phyloP scores from a whole-genome alignment of 2,888 invertebrate species.

The Platynereis dumerilii region DNA sequence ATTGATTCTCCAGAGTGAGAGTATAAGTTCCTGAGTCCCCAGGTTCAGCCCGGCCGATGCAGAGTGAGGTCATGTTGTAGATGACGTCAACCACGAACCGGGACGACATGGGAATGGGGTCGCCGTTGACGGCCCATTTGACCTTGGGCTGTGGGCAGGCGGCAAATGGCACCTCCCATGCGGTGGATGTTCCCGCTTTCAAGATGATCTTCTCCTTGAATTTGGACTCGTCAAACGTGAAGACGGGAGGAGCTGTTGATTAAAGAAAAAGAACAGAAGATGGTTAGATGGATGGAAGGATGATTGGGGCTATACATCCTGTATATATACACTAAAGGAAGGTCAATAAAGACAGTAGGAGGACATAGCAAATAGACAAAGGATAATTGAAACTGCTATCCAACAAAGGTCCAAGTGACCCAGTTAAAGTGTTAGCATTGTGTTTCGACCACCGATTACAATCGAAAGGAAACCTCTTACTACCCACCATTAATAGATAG shows the following conservation, averaged over 20 bases:
- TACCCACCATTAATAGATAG: constrained; percentile 32
- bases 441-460: too few species aligned
- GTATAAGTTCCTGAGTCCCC: constrained; percentile 62
- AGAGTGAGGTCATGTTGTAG: constrained; percentile 39
- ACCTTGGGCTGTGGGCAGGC: constrained; percentile 40
- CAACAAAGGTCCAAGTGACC: too few species aligned
- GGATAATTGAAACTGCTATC: too few species aligned
- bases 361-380: neutral
- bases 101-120: constrained; percentile 26
- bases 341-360: neutral
- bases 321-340: constrained; percentile 6
- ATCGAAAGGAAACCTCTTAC: too few species aligned
- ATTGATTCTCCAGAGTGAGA: constrained; percentile 39
- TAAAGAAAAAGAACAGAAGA: neutral
- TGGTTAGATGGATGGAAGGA: too few species aligned
- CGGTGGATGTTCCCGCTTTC: constrained; percentile 57
- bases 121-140: constrained; percentile 38
- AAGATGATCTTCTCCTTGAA: constrained; percentile 35
- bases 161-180: constrained; percentile 43
- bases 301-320: too few species aligned
- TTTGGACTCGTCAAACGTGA: constrained; percentile 29
- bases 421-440: too few species aligned
- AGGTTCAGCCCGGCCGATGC: constrained; percentile 70
- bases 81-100: constrained; percentile 38
- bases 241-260: constrained; percentile 36